phyloP scores from a whole-genome alignment of 2,113 vertebrate species.

The Catagonus wagneri region DNA sequence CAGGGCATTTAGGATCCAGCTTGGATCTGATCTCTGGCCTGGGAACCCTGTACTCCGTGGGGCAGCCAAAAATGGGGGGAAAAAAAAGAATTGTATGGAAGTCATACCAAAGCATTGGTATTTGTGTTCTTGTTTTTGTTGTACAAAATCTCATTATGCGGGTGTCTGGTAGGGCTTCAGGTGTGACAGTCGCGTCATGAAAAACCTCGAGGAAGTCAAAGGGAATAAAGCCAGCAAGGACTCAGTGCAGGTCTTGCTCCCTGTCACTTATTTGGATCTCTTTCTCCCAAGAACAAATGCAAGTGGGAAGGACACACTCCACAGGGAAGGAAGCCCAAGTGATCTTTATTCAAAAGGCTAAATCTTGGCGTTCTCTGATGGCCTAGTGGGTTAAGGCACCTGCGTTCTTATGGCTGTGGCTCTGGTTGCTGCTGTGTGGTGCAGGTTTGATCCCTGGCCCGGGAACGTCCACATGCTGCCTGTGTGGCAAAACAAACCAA shows the following conservation, averaged over 20 bases:
- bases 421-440: too few species aligned
- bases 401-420: too few species aligned
- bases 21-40: too few species aligned
- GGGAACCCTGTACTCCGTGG: too few species aligned
- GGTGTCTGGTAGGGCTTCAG: neutral
- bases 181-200: neutral
- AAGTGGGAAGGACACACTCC: neutral
- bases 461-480: too few species aligned
- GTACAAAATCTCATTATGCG: neutral
- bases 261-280: neutral
- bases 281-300: neutral
- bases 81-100: neutral
- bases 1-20: too few species aligned
- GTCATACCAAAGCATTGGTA: neutral
- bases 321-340: neutral
- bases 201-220: neutral
- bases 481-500: too few species aligned
- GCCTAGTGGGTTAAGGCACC: too few species aligned
- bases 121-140: neutral
- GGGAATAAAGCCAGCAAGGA: neutral
- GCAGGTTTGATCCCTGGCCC: too few species aligned
- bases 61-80: too few species aligned
- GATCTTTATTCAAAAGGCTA: neutral
- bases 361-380: neutral
- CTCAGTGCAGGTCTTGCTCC: neutral